Evolutionary conservation across 1,140 invertebrate species (phyloP).

Genomic region (Lineus longissimus): DNA sequence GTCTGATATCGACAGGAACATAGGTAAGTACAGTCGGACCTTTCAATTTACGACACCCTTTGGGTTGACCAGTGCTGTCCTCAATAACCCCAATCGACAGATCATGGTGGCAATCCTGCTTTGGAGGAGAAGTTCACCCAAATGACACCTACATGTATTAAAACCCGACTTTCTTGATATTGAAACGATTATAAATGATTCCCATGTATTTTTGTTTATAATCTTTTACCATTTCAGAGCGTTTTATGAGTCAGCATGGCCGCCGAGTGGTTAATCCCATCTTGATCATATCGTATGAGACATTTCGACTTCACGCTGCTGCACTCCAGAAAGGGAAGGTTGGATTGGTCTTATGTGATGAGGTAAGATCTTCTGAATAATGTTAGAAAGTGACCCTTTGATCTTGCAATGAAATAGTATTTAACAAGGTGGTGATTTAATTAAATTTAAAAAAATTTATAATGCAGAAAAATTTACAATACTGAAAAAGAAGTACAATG

Average conservation of each 20-base stretch:
- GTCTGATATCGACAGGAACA: conserved; percentile 78
- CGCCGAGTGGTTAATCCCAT: conserved; percentile 71
- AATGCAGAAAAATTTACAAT: too few relatives aligned
- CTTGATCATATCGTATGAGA: conserved; percentile 98
- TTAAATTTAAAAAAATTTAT: too few relatives aligned
- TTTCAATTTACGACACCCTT: too few relatives aligned
- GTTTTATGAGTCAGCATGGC: conserved; percentile 54
- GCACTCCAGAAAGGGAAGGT: conserved; percentile 81
- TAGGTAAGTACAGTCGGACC: conserved; percentile 69
- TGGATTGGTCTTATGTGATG: conserved; percentile 95
- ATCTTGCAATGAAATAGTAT: too few relatives aligned
- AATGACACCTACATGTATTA: too few relatives aligned
- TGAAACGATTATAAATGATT: too few relatives aligned
- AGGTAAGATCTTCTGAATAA: conserved; percentile 58
- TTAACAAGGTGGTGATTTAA: too few relatives aligned
- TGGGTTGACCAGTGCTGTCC: conserved; percentile 1
- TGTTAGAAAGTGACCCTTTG: not conserved
- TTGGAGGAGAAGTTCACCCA: too few relatives aligned
- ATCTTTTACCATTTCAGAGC: conserved; percentile 32
- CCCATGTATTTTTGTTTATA: not conserved
- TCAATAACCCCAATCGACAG: too few relatives aligned
- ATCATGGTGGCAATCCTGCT: too few relatives aligned
- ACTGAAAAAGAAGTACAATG: too few relatives aligned
- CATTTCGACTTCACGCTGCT: conserved; percentile 81
- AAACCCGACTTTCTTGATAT: too few relatives aligned